Evolutionary conservation across 2,113 vertebrate genomes (phyloP), one percentile per base, ranked within the genome.

Genomic region (Toxotes jaculatrix): DNA sequence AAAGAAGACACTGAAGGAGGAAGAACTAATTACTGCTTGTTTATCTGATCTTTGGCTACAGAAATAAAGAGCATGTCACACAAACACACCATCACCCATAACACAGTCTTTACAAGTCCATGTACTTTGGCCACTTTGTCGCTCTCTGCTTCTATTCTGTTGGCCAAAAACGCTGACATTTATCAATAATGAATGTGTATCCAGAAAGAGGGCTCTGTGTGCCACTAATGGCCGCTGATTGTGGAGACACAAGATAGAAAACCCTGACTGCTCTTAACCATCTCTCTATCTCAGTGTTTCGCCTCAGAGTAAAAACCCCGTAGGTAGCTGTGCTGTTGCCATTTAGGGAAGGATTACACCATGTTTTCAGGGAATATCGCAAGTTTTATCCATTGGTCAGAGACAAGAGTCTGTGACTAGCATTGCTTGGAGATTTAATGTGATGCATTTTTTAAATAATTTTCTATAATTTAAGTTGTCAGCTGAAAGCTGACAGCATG

Each of bases 321-420:
- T 13, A n/a, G 19, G 9, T n/a, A 12, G 21, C 60, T 38, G 14
- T 27, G 27, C 7, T 61, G 6, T 19, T 9, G 4, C 7, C 21
- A 12, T n/a, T 40, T 5, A 31, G 63, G 16, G 3, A 43, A 45
- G 23, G 40, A 45, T 36, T 16, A 17, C 69, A 51, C 49, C 49
- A 9, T 51, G 17, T 51, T 51, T 51, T 51, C 49, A 51, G 49
- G 7, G 49, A 51, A 21, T 21, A 51, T 8, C 17, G 45, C 14
- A 43, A 43, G 19, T 59, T 77, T 64, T 31, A 68, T 74, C 42
- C 68, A 47, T 65, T 64, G 85, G 67, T 68, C 73, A 67, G 59
- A 74, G 42, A 43, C 27, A 7, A 7, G 12, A 63, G 49, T 47
- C 4, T 47, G 45, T 49, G 19, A 51, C 7, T 21, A 21, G 19